A percentile compares a stretch with the other conserved stretches of the same genome.
Evolutionary conservation across 2,888 invertebrate genomes (phyloP).

Genomic region (Polydrusus cervinus): DNA sequence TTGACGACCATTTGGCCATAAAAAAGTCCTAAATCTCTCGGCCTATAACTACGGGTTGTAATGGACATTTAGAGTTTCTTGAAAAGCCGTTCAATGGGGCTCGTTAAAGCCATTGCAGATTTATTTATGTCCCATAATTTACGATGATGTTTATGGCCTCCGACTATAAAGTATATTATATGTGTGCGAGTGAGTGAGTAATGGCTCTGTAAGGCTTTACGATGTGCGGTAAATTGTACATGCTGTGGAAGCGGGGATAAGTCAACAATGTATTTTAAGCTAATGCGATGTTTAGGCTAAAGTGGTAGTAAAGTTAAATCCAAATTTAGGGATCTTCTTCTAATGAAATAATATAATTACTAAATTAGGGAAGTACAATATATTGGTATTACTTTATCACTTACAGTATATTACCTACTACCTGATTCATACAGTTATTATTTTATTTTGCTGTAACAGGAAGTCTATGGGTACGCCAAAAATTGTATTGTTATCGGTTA

Average conservation of each 20-base stretch:
- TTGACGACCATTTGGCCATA: conserved; percentile 47
- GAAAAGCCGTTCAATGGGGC: conserved; percentile 52
- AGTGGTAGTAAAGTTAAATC: not conserved
- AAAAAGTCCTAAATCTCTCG: conserved; percentile 50
- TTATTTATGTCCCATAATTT: conserved; percentile 54
- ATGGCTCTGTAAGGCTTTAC: conserved; percentile 29
- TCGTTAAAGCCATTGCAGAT: conserved; percentile 53
- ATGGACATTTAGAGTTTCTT: conserved; percentile 54
- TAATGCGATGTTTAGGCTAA: not conserved
- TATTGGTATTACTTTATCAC: no score
- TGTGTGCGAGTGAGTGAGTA: conserved; percentile 35
- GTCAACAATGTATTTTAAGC: conserved; percentile 29
- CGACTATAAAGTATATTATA: conserved; percentile 49
- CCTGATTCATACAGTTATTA: no score
- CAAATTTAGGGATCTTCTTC: no score
- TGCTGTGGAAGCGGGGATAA: conserved; percentile 10
- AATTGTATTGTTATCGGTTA: no score
- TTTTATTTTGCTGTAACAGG: no score
- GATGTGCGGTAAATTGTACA: conserved; percentile 30
- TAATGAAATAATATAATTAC: no score
- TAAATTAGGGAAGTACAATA: no score
- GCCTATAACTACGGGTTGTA: conserved; percentile 41
- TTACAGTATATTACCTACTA: no score
- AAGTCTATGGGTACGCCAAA: no score
- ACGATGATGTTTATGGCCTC: conserved; percentile 46